A percentile compares a stretch with the other conserved stretches of the same genome.
phyloP scores from a whole-genome alignment of 2,113 vertebrate species.

The Mirounga angustirostris region DNA sequence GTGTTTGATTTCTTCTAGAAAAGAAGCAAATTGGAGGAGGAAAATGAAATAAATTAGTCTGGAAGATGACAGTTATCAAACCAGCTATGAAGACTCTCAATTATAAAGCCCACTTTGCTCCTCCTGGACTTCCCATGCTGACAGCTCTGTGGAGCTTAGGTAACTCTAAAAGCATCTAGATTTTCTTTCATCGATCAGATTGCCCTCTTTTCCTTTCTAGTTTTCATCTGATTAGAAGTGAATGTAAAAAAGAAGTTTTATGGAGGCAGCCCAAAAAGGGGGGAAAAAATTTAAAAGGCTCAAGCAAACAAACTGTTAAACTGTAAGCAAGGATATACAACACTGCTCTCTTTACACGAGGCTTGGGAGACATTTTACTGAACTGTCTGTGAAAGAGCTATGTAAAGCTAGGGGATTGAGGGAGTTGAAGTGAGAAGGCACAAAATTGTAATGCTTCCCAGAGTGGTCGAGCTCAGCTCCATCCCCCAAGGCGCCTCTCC shows the following conservation, averaged over 20 bases:
- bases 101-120: neutral
- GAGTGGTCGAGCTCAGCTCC: constrained; percentile 75
- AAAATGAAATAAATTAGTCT: neutral
- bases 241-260: constrained; percentile 17
- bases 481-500: constrained; percentile 72
- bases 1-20: neutral
- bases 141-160: constrained; percentile 7
- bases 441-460: constrained; percentile 82
- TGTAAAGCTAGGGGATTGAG: constrained; percentile 86
- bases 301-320: constrained; percentile 84
- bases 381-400: constrained; percentile 85
- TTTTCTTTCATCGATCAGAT: constrained; percentile 61
- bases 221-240: constrained; percentile 46
- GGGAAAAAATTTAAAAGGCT: constrained; percentile 57
- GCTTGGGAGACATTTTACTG: constrained; percentile 85
- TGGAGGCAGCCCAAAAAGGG: constrained; percentile 31
- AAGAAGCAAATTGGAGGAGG: neutral
- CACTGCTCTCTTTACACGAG: constrained; percentile 84
- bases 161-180: constrained; percentile 56
- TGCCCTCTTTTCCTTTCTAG: neutral
- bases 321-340: constrained; percentile 67
- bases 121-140: neutral
- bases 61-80: constrained; percentile 33
- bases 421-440: constrained; percentile 85
- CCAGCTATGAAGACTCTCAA: neutral